Evolutionary conservation across 2,797 vertebrate species (phyloP).

Genomic region (Fistularia commersonii): DNA sequence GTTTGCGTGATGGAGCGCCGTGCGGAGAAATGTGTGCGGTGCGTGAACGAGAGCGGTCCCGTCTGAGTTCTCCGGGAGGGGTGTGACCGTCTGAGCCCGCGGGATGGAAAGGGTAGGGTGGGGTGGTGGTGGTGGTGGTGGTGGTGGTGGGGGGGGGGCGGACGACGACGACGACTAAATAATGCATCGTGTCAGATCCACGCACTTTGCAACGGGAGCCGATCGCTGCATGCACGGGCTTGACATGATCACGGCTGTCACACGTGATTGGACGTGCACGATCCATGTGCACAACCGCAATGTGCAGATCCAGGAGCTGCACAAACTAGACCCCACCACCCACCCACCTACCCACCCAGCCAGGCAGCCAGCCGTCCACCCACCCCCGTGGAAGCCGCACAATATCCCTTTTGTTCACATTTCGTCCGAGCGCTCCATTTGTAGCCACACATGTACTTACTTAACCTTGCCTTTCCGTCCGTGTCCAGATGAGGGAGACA

Average conservation of each 20-base stretch:
- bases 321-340: no score
- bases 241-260: constrained; percentile 37
- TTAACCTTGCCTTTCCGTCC: constrained; percentile 77
- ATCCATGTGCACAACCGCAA: constrained; percentile 1
- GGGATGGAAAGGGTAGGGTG: constrained; percentile 62
- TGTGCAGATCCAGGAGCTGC: constrained; percentile 30
- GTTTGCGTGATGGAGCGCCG: neutral
- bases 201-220: constrained; percentile 44
- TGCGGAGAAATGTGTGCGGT: constrained; percentile 36
- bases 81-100: constrained; percentile 68
- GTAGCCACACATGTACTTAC: constrained; percentile 75
- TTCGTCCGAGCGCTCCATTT: constrained; percentile 32
- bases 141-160: no score
- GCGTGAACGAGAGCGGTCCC: constrained; percentile 58
- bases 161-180: no score
- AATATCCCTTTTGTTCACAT: constrained; percentile 54
- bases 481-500: constrained; percentile 75
- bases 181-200: constrained; percentile 68
- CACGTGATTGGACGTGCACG: constrained; percentile 1
- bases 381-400: no score
- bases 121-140: no score
- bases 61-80: constrained; percentile 69
- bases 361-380: no score
- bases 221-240: constrained; percentile 33
- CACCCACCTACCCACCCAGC: no score